phyloP scores from a whole-genome alignment of 2,797 vertebrate species.

The Buceros bicornis region DNA sequence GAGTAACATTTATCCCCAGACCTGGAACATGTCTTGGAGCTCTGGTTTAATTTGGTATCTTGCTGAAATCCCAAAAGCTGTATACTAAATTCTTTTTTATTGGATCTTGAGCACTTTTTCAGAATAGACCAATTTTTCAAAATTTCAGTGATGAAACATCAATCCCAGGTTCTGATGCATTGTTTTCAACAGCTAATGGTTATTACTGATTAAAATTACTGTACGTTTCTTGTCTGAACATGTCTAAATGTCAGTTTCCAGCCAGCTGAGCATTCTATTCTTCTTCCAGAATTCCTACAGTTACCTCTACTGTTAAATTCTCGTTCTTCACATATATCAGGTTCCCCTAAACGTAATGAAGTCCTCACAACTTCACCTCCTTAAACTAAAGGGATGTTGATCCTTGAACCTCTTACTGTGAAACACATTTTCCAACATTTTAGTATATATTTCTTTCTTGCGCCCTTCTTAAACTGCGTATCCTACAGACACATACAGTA shows the following conservation, averaged over 20 bases:
- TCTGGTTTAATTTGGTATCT: not conserved
- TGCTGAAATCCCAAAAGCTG: not conserved
- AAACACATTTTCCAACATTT: not conserved
- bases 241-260: not conserved
- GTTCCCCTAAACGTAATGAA: not conserved
- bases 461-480: not conserved
- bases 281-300: not conserved
- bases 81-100: not conserved
- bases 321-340: not conserved
- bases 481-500: not conserved
- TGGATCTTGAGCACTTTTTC: not conserved
- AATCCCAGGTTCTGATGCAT: not conserved
- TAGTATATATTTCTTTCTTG: not conserved
- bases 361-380: not conserved
- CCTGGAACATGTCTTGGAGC: not conserved
- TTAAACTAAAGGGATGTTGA: not conserved
- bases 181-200: not conserved
- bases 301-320: not conserved
- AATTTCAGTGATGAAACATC: not conserved
- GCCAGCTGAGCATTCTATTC: not conserved
- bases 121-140: not conserved
- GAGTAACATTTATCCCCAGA: not conserved
- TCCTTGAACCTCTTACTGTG: not conserved
- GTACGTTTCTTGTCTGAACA: not conserved
- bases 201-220: not conserved